Conservation (phyloP, 2,797 vertebrate genomes). For the Sebastes hubbsi region DNA sequence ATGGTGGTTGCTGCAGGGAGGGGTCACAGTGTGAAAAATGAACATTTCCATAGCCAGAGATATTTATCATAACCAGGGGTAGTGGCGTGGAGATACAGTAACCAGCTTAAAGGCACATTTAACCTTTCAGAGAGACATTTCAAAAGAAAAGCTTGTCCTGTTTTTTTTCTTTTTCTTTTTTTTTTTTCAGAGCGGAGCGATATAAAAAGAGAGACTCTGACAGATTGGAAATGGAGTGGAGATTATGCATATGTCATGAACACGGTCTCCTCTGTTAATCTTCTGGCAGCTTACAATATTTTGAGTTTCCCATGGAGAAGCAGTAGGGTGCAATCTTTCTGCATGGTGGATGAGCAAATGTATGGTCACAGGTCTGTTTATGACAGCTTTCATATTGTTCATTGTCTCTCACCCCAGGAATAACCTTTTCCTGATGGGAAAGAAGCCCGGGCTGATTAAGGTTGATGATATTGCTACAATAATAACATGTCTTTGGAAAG, state of each 20-base stretch:
- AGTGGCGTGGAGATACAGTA: conserved; percentile 7
- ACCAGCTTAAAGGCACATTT: conserved; percentile 34
- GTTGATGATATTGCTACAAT: neutral
- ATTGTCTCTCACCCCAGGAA: conserved; percentile 16
- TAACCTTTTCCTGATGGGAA: conserved; percentile 11
- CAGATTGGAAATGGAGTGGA: conserved; percentile 9
- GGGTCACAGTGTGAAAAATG: neutral
- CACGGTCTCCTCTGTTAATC: conserved; percentile 5
- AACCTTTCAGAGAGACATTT: conserved; percentile 38
- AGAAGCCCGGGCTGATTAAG: neutral
- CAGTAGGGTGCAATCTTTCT: conserved; percentile 16
- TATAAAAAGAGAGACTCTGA: neutral
- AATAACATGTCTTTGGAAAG: neutral
- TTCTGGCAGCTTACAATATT: conserved; percentile 16
- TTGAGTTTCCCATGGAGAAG: conserved; percentile 1
- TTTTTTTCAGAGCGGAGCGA: neutral
- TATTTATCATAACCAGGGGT: neutral
- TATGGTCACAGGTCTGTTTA: conserved; percentile 29
- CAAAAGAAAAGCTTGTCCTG: conserved; percentile 1
- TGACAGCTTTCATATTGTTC: conserved; percentile 35
- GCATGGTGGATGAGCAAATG: conserved; percentile 4
- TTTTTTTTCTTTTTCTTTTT: neutral
- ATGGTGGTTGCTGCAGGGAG: conserved; percentile 4
- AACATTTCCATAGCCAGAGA: neutral
- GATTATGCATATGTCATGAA: conserved; percentile 31